A percentile compares a stretch with the other conserved stretches of the same genome.
phyloP scores from a whole-genome alignment of 2,113 vertebrate genomes.

The Lophius piscatorius region DNA sequence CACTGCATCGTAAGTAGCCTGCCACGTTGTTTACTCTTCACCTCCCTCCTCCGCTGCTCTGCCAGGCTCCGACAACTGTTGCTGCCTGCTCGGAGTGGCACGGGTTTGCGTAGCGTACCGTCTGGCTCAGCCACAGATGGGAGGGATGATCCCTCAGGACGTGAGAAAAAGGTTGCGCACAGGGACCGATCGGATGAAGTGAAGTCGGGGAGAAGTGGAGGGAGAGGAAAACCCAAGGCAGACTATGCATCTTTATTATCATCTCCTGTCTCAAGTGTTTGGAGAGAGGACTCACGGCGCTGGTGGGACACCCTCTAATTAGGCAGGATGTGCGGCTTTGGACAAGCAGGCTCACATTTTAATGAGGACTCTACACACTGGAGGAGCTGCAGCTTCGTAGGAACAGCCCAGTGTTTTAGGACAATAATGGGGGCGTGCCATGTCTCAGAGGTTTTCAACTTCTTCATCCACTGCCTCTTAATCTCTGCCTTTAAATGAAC shows the following conservation, averaged over 20 bases:
- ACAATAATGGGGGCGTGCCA: conserved; percentile 4
- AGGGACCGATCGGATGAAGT: conserved; percentile 14
- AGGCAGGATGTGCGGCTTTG: conserved; percentile 36
- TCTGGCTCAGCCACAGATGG: conserved; percentile 33
- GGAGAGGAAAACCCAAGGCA: conserved; percentile 5
- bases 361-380: conserved; percentile 40
- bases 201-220: conserved; percentile 10
- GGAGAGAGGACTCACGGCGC: conserved; percentile 18
- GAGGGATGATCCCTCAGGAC: conserved; percentile 25
- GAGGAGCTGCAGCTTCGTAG: conserved; percentile 12
- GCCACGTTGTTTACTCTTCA: conserved; percentile 5
- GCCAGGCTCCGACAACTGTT: conserved; percentile 52
- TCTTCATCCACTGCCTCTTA: background rate
- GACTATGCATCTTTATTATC: conserved; percentile 7
- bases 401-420: conserved; percentile 7
- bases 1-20: conserved; percentile 56
- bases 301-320: conserved; percentile 48
- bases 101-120: conserved; percentile 21
- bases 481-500: too few relatives aligned
- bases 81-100: conserved; percentile 25
- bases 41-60: conserved; percentile 12
- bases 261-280: conserved; percentile 13
- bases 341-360: conserved; percentile 49
- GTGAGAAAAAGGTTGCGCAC: conserved; percentile 8
- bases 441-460: background rate